phyloP scores from a whole-genome alignment of 2,113 vertebrate species.

The Arizona elegans region DNA sequence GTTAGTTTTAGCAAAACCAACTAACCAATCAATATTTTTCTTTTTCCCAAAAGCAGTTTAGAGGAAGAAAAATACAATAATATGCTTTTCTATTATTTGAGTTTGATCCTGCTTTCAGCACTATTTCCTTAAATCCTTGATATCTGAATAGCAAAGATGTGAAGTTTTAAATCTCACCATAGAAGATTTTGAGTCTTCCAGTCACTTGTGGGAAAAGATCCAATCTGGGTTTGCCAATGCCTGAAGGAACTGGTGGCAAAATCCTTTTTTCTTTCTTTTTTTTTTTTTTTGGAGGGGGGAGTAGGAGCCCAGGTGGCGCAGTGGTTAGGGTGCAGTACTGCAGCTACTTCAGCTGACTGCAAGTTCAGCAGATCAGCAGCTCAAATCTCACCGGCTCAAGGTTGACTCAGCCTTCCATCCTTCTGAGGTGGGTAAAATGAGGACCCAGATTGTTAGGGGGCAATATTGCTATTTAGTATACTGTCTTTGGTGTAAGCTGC shows the following conservation, averaged over 20 bases:
- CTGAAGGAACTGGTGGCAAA: background rate
- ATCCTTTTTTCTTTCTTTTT: no score
- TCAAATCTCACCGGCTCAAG: no score
- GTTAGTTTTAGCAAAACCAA: slow-evolving; percentile 21
- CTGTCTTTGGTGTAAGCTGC: no score
- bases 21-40: slow-evolving; percentile 5
- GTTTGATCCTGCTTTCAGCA: background rate
- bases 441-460: no score
- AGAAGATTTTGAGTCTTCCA: background rate
- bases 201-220: background rate
- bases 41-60: background rate
- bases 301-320: no score
- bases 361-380: no score
- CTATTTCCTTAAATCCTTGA: background rate
- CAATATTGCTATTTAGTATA: no score
- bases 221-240: background rate
- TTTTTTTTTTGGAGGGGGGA: no score
- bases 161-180: background rate
- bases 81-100: background rate
- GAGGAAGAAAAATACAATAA: slow-evolving; percentile 4
- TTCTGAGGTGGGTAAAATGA: no score
- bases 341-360: no score
- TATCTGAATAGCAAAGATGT: background rate
- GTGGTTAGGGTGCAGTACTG: no score
- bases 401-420: no score